Evolutionary conservation across 2,888 invertebrate genomes (phyloP), one percentile per base, ranked within the genome.

Genomic region (Marasmarcha lunaedactyla): DNA sequence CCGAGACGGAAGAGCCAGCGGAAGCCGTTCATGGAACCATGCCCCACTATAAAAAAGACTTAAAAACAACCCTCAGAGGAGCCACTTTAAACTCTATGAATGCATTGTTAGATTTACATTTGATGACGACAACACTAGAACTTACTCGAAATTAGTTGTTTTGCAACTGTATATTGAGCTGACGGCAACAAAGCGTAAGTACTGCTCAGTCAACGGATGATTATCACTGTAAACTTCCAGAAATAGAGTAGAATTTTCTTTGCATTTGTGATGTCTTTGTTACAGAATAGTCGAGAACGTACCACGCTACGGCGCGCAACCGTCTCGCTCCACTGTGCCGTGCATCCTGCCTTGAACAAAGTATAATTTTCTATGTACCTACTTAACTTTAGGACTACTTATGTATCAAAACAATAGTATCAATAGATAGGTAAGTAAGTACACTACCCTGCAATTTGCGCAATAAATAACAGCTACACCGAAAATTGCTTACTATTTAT

Each of bases 1-100:
- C 70, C 79, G 79, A 81, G 77, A 79, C 81, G 81, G 81, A 81
- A 81, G 76, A 69, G 76, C 71, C 64, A 55, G 57, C 74, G 81
- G 81, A 81, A 83, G 79, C 81, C 72, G 78, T 79, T 74, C 78
- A 76, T 73, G 65, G 68, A 77, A 76, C 63, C 56, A 50, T 51
- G 49, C 41, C 15, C 25, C 12, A 15, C 27, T 14, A 37, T 39
- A 45, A 47, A 48, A 51, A 50, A 9, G 2, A 30, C 30, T n/a
- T 30, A 30, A 10, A 2, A n/a, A 4, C 20, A 20, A 20, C 20
- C n/a, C 7, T 20, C 20, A 20, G 7, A 3, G 7, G 7, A 20
- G 7, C 20, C 4, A 20, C 7, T 5, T 5, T 20, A 20, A 20
- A 20, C 20, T 7, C 7, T 20, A n/a, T n/a, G n/a, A 20, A 20